Percentiles rank a stretch among this genome's conserved stretches.
These are phyloP conservation scores for Lottia scabra DNA, from an alignment of 2,888 invertebrate species.

Conservation along the genomic window DNA sequence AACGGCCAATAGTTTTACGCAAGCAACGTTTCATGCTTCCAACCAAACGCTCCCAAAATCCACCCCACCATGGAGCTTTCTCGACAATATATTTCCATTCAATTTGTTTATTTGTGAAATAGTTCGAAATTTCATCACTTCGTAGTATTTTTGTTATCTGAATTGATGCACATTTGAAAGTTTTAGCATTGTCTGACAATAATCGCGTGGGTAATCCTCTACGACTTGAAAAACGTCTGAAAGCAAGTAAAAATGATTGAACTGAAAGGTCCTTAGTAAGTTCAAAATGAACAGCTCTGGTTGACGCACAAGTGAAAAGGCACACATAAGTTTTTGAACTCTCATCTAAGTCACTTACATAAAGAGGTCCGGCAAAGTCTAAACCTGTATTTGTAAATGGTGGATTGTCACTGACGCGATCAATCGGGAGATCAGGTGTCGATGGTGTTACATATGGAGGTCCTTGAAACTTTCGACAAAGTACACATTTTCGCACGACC, in stretches of 20 bases:
- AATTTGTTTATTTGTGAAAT: neutral
- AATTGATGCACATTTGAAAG: neutral
- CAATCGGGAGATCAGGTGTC: neutral
- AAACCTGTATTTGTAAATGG: neutral
- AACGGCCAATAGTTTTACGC: neutral
- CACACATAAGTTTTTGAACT: constrained; percentile 2
- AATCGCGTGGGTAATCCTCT: neutral
- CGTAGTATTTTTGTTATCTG: neutral
- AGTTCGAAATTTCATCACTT: neutral
- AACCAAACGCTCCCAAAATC: neutral
- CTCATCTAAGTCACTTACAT: neutral
- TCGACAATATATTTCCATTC: neutral
- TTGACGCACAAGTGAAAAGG: neutral
- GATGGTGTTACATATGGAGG: neutral
- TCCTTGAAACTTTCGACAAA: neutral
- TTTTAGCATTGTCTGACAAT: neutral
- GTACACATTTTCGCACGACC: neutral
- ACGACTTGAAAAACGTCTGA: neutral
- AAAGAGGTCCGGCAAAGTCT: neutral
- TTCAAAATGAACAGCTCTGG: neutral
- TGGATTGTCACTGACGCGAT: neutral
- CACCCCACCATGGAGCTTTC: neutral
- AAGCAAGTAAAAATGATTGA: neutral
- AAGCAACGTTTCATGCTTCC: neutral
- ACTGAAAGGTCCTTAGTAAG: neutral